A percentile compares a stretch with the other conserved stretches of the same genome.
Evolutionary conservation across 1,140 invertebrate species (phyloP).

Genomic region (Armadillidium nasatum): DNA sequence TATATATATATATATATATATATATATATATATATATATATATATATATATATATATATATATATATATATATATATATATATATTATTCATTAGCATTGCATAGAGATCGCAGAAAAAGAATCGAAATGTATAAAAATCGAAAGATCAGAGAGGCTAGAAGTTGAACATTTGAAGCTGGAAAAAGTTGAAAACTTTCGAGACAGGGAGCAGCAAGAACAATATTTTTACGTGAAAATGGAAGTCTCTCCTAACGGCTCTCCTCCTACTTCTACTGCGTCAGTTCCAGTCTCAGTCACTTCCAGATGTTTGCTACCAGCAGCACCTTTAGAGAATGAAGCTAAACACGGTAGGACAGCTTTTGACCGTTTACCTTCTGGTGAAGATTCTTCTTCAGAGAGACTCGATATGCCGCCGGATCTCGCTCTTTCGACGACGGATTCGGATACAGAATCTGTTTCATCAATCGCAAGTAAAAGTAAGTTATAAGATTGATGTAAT

Average conservation of each 20-base stretch:
- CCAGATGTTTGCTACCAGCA: not conserved
- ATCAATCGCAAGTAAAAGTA: not conserved
- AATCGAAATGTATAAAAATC: not conserved
- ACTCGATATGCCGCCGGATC: not conserved
- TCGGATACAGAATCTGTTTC: not conserved
- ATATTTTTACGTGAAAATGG: not conserved
- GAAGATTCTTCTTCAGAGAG: not conserved
- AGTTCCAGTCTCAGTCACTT: not conserved
- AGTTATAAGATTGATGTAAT: not conserved
- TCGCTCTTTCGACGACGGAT: not conserved
- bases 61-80: slow-evolving; percentile 15
- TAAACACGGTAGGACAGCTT: not conserved
- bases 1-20: not conserved
- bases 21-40: not conserved
- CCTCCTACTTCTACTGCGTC: not conserved
- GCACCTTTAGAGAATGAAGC: not conserved
- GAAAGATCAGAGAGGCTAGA: not conserved
- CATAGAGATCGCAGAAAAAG: not conserved
- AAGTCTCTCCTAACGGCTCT: not conserved
- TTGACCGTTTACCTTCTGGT: not conserved
- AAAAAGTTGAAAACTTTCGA: not conserved
- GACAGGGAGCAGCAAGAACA: not conserved
- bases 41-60: slow-evolving; percentile 11
- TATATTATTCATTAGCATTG: not conserved
- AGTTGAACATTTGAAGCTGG: not conserved